Evolutionary conservation across 1,140 invertebrate species (phyloP).

Genomic region (Cephus cinctus): DNA sequence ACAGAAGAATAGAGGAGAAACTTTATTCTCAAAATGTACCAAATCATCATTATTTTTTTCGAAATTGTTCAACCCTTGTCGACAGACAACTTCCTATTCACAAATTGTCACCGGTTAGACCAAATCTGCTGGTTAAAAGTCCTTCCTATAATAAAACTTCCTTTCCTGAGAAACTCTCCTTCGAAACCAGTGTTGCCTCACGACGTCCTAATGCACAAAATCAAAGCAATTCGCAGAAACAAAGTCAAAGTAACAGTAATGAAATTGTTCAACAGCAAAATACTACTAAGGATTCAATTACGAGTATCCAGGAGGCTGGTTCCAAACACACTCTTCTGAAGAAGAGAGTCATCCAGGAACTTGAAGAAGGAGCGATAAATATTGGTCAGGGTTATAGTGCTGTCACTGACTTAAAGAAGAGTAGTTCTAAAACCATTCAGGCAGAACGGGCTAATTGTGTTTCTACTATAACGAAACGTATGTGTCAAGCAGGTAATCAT

Average conservation of each 20-base stretch:
- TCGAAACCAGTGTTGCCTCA: not conserved
- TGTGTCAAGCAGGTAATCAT: not conserved
- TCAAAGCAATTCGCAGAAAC: not conserved
- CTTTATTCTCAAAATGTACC: conserved; percentile 37
- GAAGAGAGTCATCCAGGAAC: not conserved
- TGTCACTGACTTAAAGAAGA: no score
- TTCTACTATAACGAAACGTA: conserved; percentile 29
- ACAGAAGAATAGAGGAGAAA: conserved; percentile 52
- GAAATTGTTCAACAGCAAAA: no score
- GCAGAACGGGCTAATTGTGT: conserved; percentile 28
- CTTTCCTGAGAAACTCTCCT: not conserved
- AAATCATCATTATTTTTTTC: conserved; percentile 31
- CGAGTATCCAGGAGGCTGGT: not conserved
- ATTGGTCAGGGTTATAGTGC: no score
- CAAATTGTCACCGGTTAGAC: not conserved
- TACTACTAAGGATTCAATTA: not conserved
- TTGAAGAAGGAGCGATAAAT: not conserved
- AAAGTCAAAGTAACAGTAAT: not conserved
- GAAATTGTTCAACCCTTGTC: conserved; percentile 28
- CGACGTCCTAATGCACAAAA: not conserved
- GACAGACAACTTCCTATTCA: conserved; percentile 1
- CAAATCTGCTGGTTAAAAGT: not conserved
- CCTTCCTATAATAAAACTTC: not conserved
- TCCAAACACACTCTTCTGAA: conserved; percentile 1
- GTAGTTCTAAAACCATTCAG: not conserved